These are phyloP conservation scores for Threskiornis aethiopicus DNA, from an alignment of 2,797 vertebrate species.

Conservation along the genomic window DNA sequence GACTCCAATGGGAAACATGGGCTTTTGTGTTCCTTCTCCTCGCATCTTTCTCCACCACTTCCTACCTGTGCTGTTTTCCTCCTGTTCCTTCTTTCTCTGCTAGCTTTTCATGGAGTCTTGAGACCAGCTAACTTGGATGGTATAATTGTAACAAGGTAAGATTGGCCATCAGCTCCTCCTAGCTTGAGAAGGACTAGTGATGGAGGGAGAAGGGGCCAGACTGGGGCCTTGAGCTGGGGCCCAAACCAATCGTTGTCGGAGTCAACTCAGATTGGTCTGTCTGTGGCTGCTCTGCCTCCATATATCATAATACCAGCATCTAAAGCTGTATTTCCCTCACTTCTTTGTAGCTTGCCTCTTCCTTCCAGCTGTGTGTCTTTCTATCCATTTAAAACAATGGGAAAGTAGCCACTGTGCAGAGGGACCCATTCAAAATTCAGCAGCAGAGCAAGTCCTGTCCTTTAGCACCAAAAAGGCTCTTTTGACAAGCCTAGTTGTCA, in stretches of 20 bases:
- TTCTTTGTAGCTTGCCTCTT: background rate
- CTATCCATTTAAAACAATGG: background rate
- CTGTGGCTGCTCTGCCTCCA: background rate
- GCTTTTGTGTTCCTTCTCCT: background rate
- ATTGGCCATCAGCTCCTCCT: background rate
- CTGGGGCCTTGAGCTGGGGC: background rate
- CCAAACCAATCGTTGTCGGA: rapidly evolving
- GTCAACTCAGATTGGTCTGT: background rate
- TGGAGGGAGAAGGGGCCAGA: background rate
- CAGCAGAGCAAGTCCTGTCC: background rate
- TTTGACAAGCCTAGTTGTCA: background rate
- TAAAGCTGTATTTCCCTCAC: background rate
- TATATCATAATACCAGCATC: background rate
- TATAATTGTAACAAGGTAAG: background rate
- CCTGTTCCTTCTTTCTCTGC: background rate
- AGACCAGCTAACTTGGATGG: background rate
- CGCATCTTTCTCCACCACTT: rapidly evolving
- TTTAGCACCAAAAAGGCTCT: background rate
- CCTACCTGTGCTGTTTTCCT: background rate
- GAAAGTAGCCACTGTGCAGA: background rate
- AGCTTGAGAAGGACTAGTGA: background rate
- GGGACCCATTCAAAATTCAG: background rate
- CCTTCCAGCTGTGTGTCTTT: background rate
- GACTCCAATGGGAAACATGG: rapidly evolving
- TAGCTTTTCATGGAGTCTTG: background rate